phyloP scores from a whole-genome alignment of 2,797 vertebrate species.

The Myotis myotis region DNA sequence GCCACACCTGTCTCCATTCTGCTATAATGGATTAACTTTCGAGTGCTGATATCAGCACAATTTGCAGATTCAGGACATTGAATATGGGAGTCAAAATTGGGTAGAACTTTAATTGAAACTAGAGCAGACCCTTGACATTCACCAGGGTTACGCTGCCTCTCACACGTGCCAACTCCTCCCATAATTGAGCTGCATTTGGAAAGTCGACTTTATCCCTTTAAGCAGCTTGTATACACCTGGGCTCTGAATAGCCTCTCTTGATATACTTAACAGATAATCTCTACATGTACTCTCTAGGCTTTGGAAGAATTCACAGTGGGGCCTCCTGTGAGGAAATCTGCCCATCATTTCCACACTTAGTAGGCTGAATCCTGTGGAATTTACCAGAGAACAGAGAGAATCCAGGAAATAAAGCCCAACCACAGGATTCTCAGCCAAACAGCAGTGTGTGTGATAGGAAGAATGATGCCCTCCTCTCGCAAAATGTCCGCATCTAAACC shows the following conservation, averaged over 20 bases:
- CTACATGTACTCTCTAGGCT: background rate
- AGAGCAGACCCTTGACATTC: background rate
- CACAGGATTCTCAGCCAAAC: background rate
- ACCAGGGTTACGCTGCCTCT: background rate
- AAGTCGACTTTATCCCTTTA: background rate
- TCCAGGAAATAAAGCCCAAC: background rate
- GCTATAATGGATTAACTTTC: background rate
- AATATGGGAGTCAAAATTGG: background rate
- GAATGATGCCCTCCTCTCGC: background rate
- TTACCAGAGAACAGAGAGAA: background rate
- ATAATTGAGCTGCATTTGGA: background rate
- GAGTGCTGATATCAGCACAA: constrained; percentile 7
- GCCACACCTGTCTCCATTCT: constrained; percentile 1
- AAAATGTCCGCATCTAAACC: background rate
- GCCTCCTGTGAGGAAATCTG: background rate
- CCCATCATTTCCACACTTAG: background rate
- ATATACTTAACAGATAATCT: background rate
- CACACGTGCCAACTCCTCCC: background rate
- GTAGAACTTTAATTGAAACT: background rate
- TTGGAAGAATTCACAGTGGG: background rate
- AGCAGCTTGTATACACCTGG: background rate
- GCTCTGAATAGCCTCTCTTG: background rate
- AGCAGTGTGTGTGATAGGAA: background rate
- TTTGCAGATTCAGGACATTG: constrained; percentile 14
- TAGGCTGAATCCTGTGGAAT: background rate